Evolutionary conservation across 2,113 vertebrate genomes (phyloP).

Genomic region (Neolamprologus variostigma): DNA sequence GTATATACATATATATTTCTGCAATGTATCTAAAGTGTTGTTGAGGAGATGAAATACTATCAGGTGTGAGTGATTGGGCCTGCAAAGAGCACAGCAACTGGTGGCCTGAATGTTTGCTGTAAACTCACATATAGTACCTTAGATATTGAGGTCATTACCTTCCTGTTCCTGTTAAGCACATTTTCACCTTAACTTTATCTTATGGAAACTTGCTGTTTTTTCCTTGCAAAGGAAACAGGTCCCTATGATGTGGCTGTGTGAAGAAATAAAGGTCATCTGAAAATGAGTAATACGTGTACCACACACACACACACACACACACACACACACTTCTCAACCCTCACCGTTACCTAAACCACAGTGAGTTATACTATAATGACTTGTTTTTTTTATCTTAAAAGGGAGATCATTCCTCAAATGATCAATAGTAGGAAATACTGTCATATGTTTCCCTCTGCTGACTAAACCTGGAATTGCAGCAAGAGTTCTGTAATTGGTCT

Average conservation of each 20-base stretch:
- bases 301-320: not conserved
- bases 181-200: not conserved
- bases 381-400: not conserved
- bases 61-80: not conserved
- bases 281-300: not conserved
- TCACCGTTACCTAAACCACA: not conserved
- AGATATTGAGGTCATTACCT: not conserved
- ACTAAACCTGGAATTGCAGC: not conserved
- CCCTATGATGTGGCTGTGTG: not conserved
- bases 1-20: not conserved
- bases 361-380: not conserved
- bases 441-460: constrained; percentile 18
- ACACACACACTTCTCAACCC: not conserved
- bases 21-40: not conserved
- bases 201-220: not conserved
- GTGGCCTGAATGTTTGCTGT: not conserved
- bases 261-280: not conserved
- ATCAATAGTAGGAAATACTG: not conserved
- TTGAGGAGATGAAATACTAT: not conserved
- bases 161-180: not conserved
- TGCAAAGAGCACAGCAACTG: not conserved
- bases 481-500: rapidly evolving
- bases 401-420: rapidly evolving
- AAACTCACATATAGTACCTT: not conserved
- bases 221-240: rapidly evolving